Conservation (phyloP, 2,797 vertebrate genomes). For the Cyclopterus lumpus region DNA sequence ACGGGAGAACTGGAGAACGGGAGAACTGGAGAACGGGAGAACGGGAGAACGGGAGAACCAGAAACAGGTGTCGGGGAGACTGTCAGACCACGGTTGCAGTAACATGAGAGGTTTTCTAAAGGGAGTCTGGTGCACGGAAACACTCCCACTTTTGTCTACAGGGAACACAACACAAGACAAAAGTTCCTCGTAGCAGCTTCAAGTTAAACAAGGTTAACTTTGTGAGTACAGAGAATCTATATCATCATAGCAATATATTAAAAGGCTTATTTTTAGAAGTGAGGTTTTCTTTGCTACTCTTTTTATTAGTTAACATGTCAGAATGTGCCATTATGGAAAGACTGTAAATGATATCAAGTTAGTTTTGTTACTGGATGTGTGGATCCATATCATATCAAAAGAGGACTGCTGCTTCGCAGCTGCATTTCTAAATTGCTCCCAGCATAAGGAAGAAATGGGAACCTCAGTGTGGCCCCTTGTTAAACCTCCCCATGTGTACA, state of each 20-base stretch:
- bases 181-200: neutral
- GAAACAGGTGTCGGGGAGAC: neutral
- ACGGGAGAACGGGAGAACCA: neutral
- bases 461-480: constrained; percentile 63
- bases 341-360: constrained; percentile 16
- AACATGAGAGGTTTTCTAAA: neutral
- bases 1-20: neutral
- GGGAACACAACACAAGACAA: neutral
- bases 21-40: no score
- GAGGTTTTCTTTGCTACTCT: neutral
- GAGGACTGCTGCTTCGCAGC: constrained; percentile 34
- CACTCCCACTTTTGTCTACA: neutral
- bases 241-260: neutral
- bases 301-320: constrained; percentile 16
- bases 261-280: neutral
- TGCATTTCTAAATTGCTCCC: constrained; percentile 45
- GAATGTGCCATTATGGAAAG: neutral
- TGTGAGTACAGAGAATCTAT: neutral
- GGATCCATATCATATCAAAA: constrained; percentile 48
- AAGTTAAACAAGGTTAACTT: neutral
- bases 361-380: constrained; percentile 41
- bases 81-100: neutral
- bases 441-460: constrained; percentile 51
- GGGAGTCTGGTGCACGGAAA: neutral
- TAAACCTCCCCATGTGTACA: constrained; percentile 73